Base-by-base conservation (phyloP, 2,113 vertebrate genomes). In the Dicerorhinus sumatrensis region DNA sequence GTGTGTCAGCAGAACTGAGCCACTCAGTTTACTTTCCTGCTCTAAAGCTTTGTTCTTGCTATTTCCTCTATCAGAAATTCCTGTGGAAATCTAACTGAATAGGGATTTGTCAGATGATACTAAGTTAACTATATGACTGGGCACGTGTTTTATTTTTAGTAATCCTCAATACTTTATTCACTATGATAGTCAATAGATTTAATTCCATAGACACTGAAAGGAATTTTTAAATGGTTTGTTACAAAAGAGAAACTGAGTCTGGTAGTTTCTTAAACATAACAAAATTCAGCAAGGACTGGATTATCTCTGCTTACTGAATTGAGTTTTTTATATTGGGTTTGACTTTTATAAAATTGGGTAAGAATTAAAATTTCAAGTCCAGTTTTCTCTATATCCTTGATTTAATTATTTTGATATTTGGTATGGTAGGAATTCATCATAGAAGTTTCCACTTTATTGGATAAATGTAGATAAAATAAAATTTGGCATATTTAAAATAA, bases 341-440 rank as follows among this genome's bases (percentile, higher is more conserved):
- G 20, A 83, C 65, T 29, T 93, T 92, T 86, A 54, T 91, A 79
- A 88, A 91, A 63, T 13, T 95, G 36, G 21, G 16, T 62, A 89
- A 86, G 17, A 86, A 84, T 88, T 94, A 81, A 89, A 91, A 76
- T 77, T 84, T 91, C 62, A 95, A 84, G 36, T 79, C 36, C 7
- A 87, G 4, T 72, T 96, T 88, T 94, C 51, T 79, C 33, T 92
- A 6, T 85, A 65, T 85, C 83, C 63, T 58, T 94, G 18, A 73
- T 75, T 84, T 79, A 95, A 85, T 90, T 96, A 88, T 91, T 93
- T 97, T 72, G n/a, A 75, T 94, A 62, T 67, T 86, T 96, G 51
- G 25, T 95, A 20, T 65, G 20, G 21, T 93, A 87, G 76, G n/a
- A 95, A 93, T 93, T 89, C 29, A 96, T 80, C 11, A 51, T 60